These are phyloP conservation scores for Epizoanthus scotinus DNA, from an alignment of 92 coral and sea anemone species.

Conservation along the genomic window DNA sequence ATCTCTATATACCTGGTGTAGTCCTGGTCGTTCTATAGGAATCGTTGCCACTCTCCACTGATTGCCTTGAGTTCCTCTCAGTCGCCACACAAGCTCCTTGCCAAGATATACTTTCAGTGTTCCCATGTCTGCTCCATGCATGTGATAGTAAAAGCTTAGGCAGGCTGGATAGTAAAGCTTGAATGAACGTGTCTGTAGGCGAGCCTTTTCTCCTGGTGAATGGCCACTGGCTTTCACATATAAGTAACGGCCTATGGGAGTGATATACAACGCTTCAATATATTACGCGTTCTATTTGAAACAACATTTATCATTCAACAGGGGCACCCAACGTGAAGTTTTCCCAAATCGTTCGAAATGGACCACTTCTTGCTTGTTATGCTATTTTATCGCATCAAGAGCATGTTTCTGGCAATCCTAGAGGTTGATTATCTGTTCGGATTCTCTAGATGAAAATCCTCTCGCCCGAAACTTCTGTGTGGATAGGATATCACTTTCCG, in stretches of 20 bases:
- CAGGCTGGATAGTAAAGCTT: conserved; percentile 34
- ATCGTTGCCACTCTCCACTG: conserved; percentile 31
- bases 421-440: too few species aligned
- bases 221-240: conserved; percentile 10
- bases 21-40: conserved; percentile 14
- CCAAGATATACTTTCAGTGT: conserved; percentile 15
- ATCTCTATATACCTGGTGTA: neutral
- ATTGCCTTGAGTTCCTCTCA: conserved; percentile 26
- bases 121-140: conserved; percentile 37
- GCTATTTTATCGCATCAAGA: too few species aligned
- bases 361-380: too few species aligned
- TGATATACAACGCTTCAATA: neutral
- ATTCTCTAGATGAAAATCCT: too few species aligned
- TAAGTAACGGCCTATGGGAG: conserved; percentile 23
- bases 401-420: too few species aligned
- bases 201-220: neutral
- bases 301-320: too few species aligned
- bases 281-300: neutral
- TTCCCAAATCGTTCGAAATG: too few species aligned
- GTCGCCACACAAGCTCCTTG: conserved; percentile 28
- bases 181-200: conserved; percentile 13
- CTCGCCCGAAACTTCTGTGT: too few species aligned
- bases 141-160: conserved; percentile 26
- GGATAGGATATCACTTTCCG: too few species aligned
- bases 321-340: too few species aligned